Base-by-base conservation (phyloP, 1,140 invertebrate genomes). In the Propsilocerus akamusi region DNA sequence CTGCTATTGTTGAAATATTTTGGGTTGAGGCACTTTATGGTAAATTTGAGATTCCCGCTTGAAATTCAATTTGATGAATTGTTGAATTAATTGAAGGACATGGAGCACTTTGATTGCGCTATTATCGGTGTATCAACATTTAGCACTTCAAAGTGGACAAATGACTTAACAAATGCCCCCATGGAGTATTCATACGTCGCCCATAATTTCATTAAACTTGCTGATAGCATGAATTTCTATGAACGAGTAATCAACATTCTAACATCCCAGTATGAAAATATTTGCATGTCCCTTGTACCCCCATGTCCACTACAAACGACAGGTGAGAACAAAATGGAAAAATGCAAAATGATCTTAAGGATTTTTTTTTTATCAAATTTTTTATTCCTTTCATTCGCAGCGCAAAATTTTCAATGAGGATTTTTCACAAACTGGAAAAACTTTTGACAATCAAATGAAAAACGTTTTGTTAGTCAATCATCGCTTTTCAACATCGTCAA, bases 31-130 rank as follows among this genome's bases (percentile, higher is more conserved):
- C 62, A 0, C 52, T 57, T 0, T 57, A 60, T 11, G 64, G 63
- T 5, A n/a, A n/a, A n/a, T n/a, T n/a, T 22, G 66, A 4, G 62
- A 57, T 0, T 57, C 28, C 2, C 28, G n/a, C n/a, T 30, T 30
- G 6, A 30, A n/a, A n/a, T n/a, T n/a, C n/a, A n/a, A n/a, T n/a
- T n/a, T n/a, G n/a, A n/a, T n/a, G n/a, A n/a, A n/a, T n/a, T n/a
- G n/a, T n/a, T n/a, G n/a, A n/a, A n/a, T n/a, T n/a, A n/a, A n/a
- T n/a, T n/a, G n/a, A n/a, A n/a, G n/a, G n/a, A n/a, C n/a, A n/a
- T n/a, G n/a, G n/a, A 64, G n/a, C 56, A 61, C 20, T 65, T 63
- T 17, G 58, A 63, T 26, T 62, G 61, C 1, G 58, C 63, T 0
- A 52, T 65, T 1, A 63, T 65, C 14, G 60, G 57, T 7, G 5